Base-by-base conservation (phyloP, 2,888 invertebrate genomes). In the Elegia similella region DNA sequence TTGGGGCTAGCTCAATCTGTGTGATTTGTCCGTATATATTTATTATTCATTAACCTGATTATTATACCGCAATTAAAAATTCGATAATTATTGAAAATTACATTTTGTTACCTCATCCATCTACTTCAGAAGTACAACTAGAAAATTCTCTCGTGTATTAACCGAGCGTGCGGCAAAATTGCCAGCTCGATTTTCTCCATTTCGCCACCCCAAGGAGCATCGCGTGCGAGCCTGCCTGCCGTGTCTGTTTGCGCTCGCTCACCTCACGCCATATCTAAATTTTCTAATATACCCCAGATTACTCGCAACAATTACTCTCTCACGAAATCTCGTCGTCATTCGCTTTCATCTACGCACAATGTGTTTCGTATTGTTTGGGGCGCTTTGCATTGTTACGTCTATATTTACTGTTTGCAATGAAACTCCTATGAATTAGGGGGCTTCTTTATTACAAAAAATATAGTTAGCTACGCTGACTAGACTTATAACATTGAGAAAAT, bases 191-290 rank as follows among this genome's bases (percentile, higher is more conserved):
- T 75, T 76, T 80, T 75, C 78, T 76, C 74, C 69, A 66, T 74
- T 72, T 69, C 70, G 66, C 68, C 70, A 68, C 70, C 68, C 68
- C 64, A 74, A 75, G 78, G 76, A 81, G 69, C 73, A 78, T 90
- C 80, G 88, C 89, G 89, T 88, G 89, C 62, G 72, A 58, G 62
- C 66, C 50, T 62, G 62, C 66, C 50, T 62, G 68, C 68, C 68
- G 65, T 76, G 80, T 80, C 79, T 79, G 70, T 68, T 63, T 61
- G 71, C 62, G 57, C 65, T 61, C 66, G 66, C 72, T 67, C 71
- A 50, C 69, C 55, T 73, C 89, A 90, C 90, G 90, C 90, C 78
- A 90, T 88, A 76, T 75, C 72, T 75, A 84, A 82, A 88, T 89
- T 88, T 86, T 76, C 83, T 81, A 79, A 82, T 78, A 77, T 56